A percentile compares a stretch with the other conserved stretches of the same genome.
Evolutionary conservation across 2,113 vertebrate genomes (phyloP).

Genomic region (Turnix velox): DNA sequence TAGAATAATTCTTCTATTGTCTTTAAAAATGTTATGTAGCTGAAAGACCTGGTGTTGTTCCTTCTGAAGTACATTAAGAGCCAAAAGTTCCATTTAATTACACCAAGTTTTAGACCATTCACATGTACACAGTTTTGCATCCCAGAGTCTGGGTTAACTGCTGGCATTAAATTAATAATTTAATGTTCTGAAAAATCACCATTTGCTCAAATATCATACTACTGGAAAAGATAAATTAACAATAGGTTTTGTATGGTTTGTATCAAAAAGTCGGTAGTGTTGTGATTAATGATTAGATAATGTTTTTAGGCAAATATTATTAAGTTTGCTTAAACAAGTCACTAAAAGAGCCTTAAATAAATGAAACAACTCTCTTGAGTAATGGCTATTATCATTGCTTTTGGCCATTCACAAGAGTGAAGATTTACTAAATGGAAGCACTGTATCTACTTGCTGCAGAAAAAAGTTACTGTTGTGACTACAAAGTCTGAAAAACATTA

Average conservation of each 20-base stretch:
- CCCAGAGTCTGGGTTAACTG: background rate
- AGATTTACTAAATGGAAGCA: no score
- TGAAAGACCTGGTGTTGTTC: background rate
- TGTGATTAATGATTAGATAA: background rate
- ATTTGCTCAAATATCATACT: background rate
- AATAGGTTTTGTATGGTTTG: background rate
- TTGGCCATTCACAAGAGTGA: no score
- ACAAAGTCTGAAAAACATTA: background rate
- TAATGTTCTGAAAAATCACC: background rate
- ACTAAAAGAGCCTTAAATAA: background rate
- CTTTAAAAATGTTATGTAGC: background rate
- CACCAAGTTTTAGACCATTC: background rate
- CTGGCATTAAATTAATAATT: background rate
- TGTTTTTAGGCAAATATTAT: background rate
- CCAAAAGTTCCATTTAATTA: background rate
- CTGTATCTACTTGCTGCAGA: background rate
- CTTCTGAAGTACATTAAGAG: background rate
- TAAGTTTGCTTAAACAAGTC: background rate
- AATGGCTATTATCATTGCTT: background rate
- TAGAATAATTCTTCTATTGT: background rate
- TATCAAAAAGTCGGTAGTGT: background rate
- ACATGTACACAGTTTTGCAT: background rate
- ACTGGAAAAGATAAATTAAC: background rate
- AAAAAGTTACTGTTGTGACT: background rate
- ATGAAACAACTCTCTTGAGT: background rate